Conservation (phyloP, 2,113 vertebrate species). For the Hippopotamus amphibius region DNA sequence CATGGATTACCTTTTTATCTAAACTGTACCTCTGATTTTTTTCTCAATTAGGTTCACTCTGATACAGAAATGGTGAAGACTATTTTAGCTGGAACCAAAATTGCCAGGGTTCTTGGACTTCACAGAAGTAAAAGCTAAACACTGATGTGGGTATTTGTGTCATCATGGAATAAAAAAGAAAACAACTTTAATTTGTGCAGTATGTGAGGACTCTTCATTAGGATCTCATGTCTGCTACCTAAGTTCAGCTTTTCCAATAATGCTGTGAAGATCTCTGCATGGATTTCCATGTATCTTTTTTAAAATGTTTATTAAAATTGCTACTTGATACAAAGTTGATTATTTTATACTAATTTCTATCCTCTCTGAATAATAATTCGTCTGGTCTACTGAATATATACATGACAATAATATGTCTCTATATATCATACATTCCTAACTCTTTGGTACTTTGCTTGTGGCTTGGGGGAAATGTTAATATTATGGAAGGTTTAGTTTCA, state of each 20-base stretch:
- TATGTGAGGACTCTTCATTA: background rate
- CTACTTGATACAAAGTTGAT: background rate
- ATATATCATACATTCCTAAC: background rate
- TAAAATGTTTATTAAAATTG: slow-evolving; percentile 46
- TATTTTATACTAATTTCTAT: background rate
- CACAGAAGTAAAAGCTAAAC: background rate
- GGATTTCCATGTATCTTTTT: background rate
- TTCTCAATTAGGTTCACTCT: background rate
- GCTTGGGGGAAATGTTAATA: slow-evolving; percentile 25
- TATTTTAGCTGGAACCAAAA: slow-evolving; percentile 18
- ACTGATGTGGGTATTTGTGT: background rate
- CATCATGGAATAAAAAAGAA: background rate
- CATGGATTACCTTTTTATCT: background rate
- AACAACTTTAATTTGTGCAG: background rate
- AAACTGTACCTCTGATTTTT: background rate
- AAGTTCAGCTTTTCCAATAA: background rate
- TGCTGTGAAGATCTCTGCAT: background rate
- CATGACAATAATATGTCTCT: background rate
- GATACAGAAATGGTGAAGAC: background rate
- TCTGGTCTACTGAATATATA: background rate
- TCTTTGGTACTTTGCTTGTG: slow-evolving; percentile 49
- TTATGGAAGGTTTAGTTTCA: background rate
- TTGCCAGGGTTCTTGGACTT: background rate
- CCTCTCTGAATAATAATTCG: slow-evolving; percentile 48
- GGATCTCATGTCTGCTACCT: background rate